Evolutionary conservation across 92 coral and sea anemone genomes (phyloP).

Genomic region (Porites evermanni): DNA sequence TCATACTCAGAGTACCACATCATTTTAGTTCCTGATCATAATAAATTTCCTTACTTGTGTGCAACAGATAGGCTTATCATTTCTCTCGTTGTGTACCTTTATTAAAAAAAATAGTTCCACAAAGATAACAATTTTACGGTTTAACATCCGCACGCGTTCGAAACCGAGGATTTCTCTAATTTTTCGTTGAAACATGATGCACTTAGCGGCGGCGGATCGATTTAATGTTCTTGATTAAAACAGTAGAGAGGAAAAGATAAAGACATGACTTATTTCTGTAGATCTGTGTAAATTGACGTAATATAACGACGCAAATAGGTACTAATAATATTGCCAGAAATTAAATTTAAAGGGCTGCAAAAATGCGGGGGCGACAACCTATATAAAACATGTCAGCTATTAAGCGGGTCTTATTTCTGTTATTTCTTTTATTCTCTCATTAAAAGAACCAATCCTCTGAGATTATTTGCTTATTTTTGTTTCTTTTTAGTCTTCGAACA

Average conservation of each 20-base stretch:
- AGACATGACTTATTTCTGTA: conserved; percentile 22
- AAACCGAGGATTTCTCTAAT: no score
- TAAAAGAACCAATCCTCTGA: not conserved
- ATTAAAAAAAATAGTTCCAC: no score
- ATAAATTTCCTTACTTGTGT: no score
- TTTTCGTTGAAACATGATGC: not conserved
- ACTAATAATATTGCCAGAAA: conserved; percentile 9
- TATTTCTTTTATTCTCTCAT: not conserved
- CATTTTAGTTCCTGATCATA: no score
- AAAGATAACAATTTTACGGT: no score
- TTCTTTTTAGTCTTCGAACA: not conserved
- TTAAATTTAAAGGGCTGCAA: conserved; percentile 10
- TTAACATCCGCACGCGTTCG: not conserved
- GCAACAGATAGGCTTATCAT: no score
- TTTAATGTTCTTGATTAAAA: not conserved
- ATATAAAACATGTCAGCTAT: not conserved
- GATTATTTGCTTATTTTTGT: not conserved
- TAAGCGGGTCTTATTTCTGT: not conserved
- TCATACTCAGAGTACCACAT: no score
- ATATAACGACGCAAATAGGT: conserved; percentile 32
- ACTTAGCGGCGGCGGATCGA: not conserved
- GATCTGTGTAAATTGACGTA: conserved; percentile 27
- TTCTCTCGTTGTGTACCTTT: no score
- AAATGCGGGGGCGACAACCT: conserved; percentile 37
- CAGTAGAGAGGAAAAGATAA: not conserved